phyloP scores from a whole-genome alignment of 2,113 vertebrate species.

The Carassius auratus region DNA sequence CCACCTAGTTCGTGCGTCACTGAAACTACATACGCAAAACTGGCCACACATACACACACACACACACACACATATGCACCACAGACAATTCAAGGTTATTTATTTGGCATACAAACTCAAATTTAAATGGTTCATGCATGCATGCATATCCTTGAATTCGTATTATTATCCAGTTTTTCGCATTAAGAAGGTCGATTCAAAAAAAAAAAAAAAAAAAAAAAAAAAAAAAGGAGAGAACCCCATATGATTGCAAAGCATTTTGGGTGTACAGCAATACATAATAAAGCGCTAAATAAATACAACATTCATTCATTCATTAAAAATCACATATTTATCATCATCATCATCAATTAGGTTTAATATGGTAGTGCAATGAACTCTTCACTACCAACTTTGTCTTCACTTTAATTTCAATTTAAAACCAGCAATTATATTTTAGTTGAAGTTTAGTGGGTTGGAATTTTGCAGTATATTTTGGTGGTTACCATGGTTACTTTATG shows the following conservation, averaged over 20 bases:
- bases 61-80: neutral
- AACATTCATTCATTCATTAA: too few species aligned
- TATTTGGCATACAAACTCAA: neutral
- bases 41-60: too few species aligned
- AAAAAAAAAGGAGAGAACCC: too few species aligned
- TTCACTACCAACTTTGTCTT: neutral
- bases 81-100: conserved; percentile 6
- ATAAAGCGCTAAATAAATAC: too few species aligned
- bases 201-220: too few species aligned
- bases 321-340: neutral
- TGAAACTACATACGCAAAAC: conserved; percentile 58
- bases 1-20: conserved; percentile 77
- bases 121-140: neutral
- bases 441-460: neutral
- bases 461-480: neutral
- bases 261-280: too few species aligned
- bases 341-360: neutral
- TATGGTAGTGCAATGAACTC: neutral
- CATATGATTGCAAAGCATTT: too few species aligned
- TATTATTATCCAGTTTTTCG: neutral
- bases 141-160: neutral
- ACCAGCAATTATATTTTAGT: neutral
- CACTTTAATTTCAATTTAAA: neutral
- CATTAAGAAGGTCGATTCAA: neutral
- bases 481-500: neutral